Evolutionary conservation across 1,140 invertebrate species (phyloP).

Genomic region (Zaprionus gabonicus): DNA sequence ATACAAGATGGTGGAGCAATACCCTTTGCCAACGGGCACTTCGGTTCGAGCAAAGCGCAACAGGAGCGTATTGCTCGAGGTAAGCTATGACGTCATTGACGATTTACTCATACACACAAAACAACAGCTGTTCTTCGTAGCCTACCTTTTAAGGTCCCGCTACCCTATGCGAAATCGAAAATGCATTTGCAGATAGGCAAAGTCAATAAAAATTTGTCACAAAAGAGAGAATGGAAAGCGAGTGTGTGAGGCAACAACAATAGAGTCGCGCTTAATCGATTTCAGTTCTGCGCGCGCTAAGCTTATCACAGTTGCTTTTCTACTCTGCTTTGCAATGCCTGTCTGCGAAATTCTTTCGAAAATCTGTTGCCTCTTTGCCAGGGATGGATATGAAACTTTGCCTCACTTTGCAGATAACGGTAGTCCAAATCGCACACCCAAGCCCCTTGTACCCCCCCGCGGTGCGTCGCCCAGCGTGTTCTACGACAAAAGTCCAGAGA

Average conservation of each 20-base stretch:
- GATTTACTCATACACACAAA: conserved; percentile 1
- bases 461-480: conserved; percentile 29
- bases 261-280: not conserved
- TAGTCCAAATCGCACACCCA: conserved; percentile 50
- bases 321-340: conserved; percentile 24
- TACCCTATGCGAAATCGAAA: conserved; percentile 32
- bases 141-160: not conserved
- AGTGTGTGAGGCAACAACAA: not conserved
- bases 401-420: conserved; percentile 55
- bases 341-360: conserved; percentile 30
- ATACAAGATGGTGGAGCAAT: conserved; percentile 57
- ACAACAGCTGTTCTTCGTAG: conserved; percentile 33
- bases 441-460: conserved; percentile 10
- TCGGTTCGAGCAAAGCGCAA: conserved; percentile 62
- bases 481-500: conserved; percentile 36
- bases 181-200: not conserved
- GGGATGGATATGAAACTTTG: conserved; percentile 46
- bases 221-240: not conserved
- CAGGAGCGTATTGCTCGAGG: conserved; percentile 38
- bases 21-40: conserved; percentile 66
- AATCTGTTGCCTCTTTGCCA: conserved; percentile 50
- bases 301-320: conserved; percentile 32
- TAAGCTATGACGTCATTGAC: conserved; percentile 33
- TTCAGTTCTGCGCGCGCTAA: not conserved
- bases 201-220: not conserved